Evolutionary conservation across 2,113 vertebrate genomes (phyloP), one percentile per base, ranked within the genome.

Genomic region (Bos indicus): DNA sequence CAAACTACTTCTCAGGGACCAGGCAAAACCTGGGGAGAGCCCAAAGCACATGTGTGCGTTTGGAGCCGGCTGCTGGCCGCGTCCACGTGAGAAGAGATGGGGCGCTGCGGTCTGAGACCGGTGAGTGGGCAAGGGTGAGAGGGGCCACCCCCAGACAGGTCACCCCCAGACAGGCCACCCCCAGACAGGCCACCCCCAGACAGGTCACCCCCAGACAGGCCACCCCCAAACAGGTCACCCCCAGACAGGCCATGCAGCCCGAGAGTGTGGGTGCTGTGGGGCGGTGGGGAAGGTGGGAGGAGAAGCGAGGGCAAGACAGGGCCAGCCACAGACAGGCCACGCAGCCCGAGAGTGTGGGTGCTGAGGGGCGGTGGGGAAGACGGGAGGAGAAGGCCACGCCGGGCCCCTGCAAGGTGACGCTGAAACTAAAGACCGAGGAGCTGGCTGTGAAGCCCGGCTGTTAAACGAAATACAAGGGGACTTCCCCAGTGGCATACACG

Each of bases 21-120:
- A 26, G 60, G n/a, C 11, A 25, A 8, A 30, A 17, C 30, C 11
- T 2, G 10, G 30, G 43, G 74, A 23, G 60, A 23, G 21, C 10
- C 43, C 26, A 33, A 6, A 5, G 74, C 7, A 2, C 8, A 23
- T 28, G 54, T 2, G 33, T 5, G 16, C 7, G 0, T 3, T 3
- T 33, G 67, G 5, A 17, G 25, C 21, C 2, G 11, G 36, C 67
- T 57, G 36, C 26, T 28, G 26, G 90, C 67, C n/a, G 11, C 25
- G 0, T 10, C 59, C 64, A 14, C 25, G 13, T 52, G 11, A 33
- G 56, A 43, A 25, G 71, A 48, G n/a, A 11, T 30, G n/a, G 52
- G 30, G 54, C 1, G 10, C 54, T 26, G 54, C 36, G 13, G 23
- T 67, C 60, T 23, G 43, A 48, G 51, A 48, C 1, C 17, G 17